Evolutionary conservation across 1,140 invertebrate genomes (phyloP), one percentile per base, ranked within the genome.

Genomic region (Paracyclopina nana): DNA sequence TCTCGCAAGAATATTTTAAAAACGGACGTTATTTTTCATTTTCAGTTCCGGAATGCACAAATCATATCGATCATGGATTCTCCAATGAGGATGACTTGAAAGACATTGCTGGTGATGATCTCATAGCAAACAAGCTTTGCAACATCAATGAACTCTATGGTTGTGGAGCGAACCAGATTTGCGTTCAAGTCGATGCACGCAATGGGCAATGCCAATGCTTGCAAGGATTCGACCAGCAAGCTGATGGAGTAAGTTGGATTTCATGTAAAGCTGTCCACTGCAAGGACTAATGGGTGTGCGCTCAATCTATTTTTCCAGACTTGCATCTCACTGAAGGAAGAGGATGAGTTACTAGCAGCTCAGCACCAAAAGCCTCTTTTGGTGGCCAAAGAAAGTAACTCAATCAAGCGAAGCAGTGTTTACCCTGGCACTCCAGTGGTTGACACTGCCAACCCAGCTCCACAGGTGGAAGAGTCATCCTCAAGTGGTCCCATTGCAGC

Each of bases 91-190:
- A n/a, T n/a, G n/a, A n/a, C n/a, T n/a, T n/a, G n/a, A n/a, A n/a
- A n/a, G n/a, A n/a, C n/a, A n/a, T n/a, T n/a, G n/a, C n/a, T n/a
- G n/a, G n/a, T n/a, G n/a, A n/a, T n/a, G n/a, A n/a, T n/a, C n/a
- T n/a, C n/a, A n/a, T n/a, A n/a, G n/a, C n/a, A n/a, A n/a, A n/a
- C n/a, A 38, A 20, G n/a, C n/a, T 38, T 2, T 48, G 45, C 25
- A 48, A 29, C 25, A 4, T 48, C 24, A 48, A 48, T 4, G 24
- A 48, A 5, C 25, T 48, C 16, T 16, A 25, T 9, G 30, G 14
- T 22, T 48, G 45, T 29, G 45, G 45, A 4, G 8, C 45, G 9
- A 48, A 48, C 30, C 25, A 27, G 30, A 18, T 48, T 9, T 48
- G 45, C 27, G 45, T 48, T 31, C 45, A 48, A 48, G 9, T n/a